These are phyloP conservation scores for Ryuthela nishihirai DNA, from an alignment of 2,888 invertebrate species.

Conservation along the genomic window DNA sequence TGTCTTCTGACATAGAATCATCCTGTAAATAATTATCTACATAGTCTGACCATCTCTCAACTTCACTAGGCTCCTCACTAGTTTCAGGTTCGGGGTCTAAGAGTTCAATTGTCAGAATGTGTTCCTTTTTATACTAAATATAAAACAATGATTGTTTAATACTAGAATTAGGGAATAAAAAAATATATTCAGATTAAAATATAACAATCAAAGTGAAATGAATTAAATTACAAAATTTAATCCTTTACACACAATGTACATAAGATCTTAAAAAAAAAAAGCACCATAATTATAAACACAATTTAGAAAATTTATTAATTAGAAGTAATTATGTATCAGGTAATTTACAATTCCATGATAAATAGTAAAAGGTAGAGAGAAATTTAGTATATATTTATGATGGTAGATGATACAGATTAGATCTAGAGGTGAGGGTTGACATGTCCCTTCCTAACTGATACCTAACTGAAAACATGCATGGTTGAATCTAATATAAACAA, in stretches of 20 bases:
- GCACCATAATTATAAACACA: no score
- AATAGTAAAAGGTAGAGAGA: no score
- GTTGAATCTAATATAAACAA: no score
- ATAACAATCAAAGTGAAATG: neutral
- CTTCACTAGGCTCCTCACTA: conserved; percentile 52
- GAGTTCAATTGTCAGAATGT: conserved; percentile 81
- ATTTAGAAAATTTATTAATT: no score
- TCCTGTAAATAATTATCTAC: conserved; percentile 58
- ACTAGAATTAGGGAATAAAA: neutral
- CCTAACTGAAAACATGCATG: no score
- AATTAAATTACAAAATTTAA: neutral
- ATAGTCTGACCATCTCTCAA: conserved; percentile 65
- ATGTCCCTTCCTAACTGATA: no score
- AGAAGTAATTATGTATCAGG: no score
- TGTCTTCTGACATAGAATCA: conserved; percentile 52
- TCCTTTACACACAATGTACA: neutral
- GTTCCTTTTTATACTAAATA: conserved; percentile 65
- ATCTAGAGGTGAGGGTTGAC: no score
- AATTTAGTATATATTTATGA: no score
- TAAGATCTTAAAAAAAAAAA: neutral
- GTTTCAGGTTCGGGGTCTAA: conserved; percentile 63
- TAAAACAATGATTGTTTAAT: neutral
- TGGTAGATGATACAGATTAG: no score
- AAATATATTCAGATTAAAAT: neutral
- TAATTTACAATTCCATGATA: no score